Conservation (phyloP, 2,888 invertebrate species). For the Yponomeuta evonymella region DNA sequence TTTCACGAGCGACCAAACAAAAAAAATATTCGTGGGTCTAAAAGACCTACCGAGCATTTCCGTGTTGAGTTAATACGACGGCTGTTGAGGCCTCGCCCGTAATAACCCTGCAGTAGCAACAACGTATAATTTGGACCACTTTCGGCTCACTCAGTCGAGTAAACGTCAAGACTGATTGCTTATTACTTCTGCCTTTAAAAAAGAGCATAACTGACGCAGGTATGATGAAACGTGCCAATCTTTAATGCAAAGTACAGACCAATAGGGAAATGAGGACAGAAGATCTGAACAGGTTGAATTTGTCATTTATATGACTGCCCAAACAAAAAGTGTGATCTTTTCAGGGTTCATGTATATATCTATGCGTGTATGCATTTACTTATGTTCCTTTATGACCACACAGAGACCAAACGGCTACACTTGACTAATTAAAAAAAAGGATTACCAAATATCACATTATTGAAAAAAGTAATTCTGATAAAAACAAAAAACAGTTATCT, state of each 20-base stretch:
- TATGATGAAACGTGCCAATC: conserved; percentile 13
- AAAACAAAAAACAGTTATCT: no score
- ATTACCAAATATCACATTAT: no score
- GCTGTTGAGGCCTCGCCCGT: conserved; percentile 19
- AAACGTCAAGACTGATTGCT: conserved; percentile 27
- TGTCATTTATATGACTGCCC: no score
- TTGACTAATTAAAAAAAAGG: no score
- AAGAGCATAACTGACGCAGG: conserved; percentile 7
- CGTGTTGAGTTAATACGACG: conserved; percentile 30
- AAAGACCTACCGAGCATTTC: not conserved
- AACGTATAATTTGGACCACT: conserved; percentile 43
- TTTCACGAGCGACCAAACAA: no score
- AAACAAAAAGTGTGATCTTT: not conserved
- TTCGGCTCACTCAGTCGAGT: conserved; percentile 42
- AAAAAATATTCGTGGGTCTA: not conserved
- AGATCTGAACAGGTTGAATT: not conserved
- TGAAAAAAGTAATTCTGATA: no score
- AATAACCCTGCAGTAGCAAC: conserved; percentile 24
- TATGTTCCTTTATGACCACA: no score
- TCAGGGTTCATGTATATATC: no score
- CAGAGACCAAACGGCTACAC: no score
- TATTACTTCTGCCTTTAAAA: conserved; percentile 16
- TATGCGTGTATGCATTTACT: no score
- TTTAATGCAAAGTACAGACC: conserved; percentile 5
- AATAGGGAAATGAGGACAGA: conserved; percentile 5